A percentile compares a stretch with the other conserved stretches of the same genome.
These are phyloP conservation scores for Aspidiotus destructor DNA, from an alignment of 2,888 invertebrate species.

Conservation along the genomic window DNA sequence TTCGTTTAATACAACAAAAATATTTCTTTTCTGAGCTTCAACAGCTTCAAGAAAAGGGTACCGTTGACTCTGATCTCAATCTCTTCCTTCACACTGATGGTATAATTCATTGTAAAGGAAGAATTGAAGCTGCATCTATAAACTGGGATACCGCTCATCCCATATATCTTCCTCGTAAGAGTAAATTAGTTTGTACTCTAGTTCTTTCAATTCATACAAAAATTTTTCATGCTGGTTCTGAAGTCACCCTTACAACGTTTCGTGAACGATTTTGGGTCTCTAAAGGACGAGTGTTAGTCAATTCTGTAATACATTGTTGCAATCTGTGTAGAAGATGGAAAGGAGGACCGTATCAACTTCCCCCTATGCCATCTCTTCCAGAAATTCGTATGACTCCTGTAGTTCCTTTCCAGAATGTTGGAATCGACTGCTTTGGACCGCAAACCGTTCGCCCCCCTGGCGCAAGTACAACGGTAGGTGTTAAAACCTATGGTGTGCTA, in stretches of 20 bases:
- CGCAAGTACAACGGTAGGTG: not conserved
- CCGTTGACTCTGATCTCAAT: not conserved
- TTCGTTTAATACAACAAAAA: too few relatives aligned
- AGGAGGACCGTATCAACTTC: not conserved
- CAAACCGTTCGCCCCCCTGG: not conserved
- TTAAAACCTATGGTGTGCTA: not conserved
- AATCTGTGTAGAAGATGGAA: not conserved
- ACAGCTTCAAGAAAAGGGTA: too few relatives aligned
- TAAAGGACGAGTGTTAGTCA: not conserved
- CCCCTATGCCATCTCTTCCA: not conserved
- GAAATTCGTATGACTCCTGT: not conserved
- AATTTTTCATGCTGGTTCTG: not conserved
- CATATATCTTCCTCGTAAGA: not conserved
- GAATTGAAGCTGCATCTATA: not conserved
- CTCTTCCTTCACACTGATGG: not conserved
- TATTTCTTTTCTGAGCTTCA: too few relatives aligned
- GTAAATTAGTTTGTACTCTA: not conserved
- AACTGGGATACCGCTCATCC: slow-evolving; percentile 1
- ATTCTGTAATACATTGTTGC: slow-evolving; percentile 5
- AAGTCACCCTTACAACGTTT: not conserved
- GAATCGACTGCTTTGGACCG: not conserved
- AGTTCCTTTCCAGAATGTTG: not conserved
- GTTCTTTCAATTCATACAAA: not conserved
- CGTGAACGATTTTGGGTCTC: slow-evolving; percentile 9
- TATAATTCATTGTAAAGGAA: not conserved